A percentile compares a stretch with the other conserved stretches of the same genome.
Evolutionary conservation across 2,113 vertebrate genomes (phyloP).

Genomic region (Lasiurus cinereus): DNA sequence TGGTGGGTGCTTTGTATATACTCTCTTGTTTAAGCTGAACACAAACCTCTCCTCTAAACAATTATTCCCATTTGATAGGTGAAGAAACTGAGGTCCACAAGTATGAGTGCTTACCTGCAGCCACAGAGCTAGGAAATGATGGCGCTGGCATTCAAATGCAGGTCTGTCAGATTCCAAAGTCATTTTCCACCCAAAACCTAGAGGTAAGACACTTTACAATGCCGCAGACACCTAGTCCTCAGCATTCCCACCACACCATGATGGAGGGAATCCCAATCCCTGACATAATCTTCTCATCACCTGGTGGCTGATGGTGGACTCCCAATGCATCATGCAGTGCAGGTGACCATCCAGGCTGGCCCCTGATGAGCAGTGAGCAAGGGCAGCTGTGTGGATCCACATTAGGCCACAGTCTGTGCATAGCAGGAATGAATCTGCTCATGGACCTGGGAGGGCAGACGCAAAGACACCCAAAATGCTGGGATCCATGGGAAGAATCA

Average conservation of each 20-base stretch:
- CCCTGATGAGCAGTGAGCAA: constrained; percentile 95
- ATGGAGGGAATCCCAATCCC: background rate
- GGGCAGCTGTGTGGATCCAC: constrained; percentile 94
- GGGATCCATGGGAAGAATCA: background rate
- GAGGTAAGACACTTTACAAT: background rate
- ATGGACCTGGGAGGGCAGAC: constrained; percentile 89
- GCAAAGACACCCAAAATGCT: fast-evolving
- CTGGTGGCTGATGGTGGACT: constrained; percentile 96
- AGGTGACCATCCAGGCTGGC: constrained; percentile 92
- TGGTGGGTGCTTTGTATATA: fast-evolving
- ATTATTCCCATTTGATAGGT: background rate
- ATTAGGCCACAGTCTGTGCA: constrained; percentile 95
- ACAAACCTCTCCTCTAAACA: background rate
- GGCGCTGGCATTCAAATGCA: background rate
- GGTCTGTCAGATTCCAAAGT: background rate
- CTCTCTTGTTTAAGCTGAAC: background rate
- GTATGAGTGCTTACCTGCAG: background rate
- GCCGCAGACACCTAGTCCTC: background rate
- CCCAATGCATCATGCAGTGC: constrained; percentile 91
- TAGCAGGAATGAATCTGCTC: constrained; percentile 92
- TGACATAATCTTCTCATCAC: constrained; percentile 74
- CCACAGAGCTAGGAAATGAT: background rate
- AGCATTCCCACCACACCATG: background rate
- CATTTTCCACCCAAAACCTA: background rate
- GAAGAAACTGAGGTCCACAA: background rate